phyloP scores from a whole-genome alignment of 2,888 invertebrate genomes.

The Drosophila nigricruria region DNA sequence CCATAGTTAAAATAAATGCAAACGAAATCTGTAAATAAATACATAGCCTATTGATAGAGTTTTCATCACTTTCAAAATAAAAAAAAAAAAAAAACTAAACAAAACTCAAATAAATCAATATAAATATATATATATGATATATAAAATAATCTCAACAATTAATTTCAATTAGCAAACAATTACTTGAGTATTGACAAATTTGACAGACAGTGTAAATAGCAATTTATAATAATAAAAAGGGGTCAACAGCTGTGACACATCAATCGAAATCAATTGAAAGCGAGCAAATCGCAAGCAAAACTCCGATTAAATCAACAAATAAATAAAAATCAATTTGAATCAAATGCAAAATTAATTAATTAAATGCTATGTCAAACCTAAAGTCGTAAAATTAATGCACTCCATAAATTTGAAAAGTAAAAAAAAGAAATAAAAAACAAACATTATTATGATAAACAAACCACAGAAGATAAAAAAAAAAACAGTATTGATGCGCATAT shows the following conservation, averaged over 20 bases:
- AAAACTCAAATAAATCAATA: not conserved
- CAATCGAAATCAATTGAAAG: slow-evolving; percentile 5
- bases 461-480: slow-evolving; percentile 9
- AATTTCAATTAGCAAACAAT: slow-evolving; percentile 5
- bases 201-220: not conserved
- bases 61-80: too few relatives aligned
- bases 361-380: slow-evolving; percentile 27
- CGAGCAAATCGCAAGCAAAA: slow-evolving; percentile 2
- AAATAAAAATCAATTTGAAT: slow-evolving; percentile 12
- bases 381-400: slow-evolving; percentile 41
- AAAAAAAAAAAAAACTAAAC: not conserved
- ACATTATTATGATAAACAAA: slow-evolving; percentile 19
- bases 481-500: slow-evolving; percentile 31
- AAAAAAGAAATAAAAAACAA: slow-evolving; percentile 4
- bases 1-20: too few relatives aligned
- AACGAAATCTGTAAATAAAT: too few relatives aligned
- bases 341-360: slow-evolving; percentile 17
- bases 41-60: too few relatives aligned
- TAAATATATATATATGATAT: not conserved
- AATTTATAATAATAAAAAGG: not conserved
- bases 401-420: slow-evolving; percentile 25
- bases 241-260: not conserved
- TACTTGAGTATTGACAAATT: not conserved
- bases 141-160: not conserved
- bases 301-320: not conserved